A percentile compares a stretch with the other conserved stretches of the same genome.
These are phyloP conservation scores for Cryptocheilus praepositus DNA, from an alignment of 2,888 invertebrate genomes.

Conservation along the genomic window DNA sequence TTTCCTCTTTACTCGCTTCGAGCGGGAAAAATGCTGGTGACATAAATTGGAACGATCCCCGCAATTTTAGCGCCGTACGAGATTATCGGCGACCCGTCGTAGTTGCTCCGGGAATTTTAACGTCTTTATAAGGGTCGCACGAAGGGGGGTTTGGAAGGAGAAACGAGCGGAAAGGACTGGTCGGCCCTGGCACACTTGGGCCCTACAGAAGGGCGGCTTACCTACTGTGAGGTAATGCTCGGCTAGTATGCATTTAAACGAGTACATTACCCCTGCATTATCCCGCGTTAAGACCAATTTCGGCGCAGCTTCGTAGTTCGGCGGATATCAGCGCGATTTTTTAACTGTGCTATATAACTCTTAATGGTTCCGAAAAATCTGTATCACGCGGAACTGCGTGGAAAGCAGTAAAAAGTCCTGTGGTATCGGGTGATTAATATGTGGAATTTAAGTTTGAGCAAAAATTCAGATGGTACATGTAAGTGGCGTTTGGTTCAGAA, in stretches of 20 bases:
- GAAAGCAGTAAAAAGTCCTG: no score
- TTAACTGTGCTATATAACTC: no score
- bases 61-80: slow-evolving; percentile 55
- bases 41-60: slow-evolving; percentile 46
- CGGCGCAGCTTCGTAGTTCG: slow-evolving; percentile 1
- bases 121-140: slow-evolving; percentile 57
- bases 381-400: no score
- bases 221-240: slow-evolving; percentile 58
- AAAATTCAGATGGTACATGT: no score
- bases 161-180: slow-evolving; percentile 9
- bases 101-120: slow-evolving; percentile 53
- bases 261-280: slow-evolving; percentile 66
- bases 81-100: slow-evolving; percentile 55
- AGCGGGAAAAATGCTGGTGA: slow-evolving; percentile 39
- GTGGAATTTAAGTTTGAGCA: no score
- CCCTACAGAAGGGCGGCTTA: slow-evolving; percentile 48
- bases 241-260: slow-evolving; percentile 73
- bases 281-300: slow-evolving; percentile 49
- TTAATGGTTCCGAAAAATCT: neutral
- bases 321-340: no score
- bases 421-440: no score
- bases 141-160: slow-evolving; percentile 23
- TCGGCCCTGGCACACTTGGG: slow-evolving; percentile 31
- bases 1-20: slow-evolving; percentile 22
- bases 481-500: no score